phyloP scores from a whole-genome alignment of 2,113 vertebrate genomes.

The Chrysochloris asiatica region DNA sequence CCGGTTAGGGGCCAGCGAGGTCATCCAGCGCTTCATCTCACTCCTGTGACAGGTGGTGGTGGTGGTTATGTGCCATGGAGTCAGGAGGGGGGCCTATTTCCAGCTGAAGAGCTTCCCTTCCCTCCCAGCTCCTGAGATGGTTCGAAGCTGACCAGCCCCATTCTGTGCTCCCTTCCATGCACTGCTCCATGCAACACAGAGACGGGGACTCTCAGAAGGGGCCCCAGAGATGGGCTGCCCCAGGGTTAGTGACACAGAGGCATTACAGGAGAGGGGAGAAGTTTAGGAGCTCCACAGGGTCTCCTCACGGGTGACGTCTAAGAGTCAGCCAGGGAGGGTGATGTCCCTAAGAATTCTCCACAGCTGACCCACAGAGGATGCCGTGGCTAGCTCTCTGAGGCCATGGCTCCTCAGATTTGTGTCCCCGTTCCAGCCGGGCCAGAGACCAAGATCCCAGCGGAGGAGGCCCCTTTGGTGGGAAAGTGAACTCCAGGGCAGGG shows the following conservation, averaged over 20 bases:
- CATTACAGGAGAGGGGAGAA: fast-evolving
- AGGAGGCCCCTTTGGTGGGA: neutral
- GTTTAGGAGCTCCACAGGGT: too few relatives aligned
- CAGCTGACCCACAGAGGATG: fast-evolving
- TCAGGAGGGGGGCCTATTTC: neutral
- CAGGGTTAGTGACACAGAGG: too few relatives aligned
- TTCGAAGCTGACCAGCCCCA: neutral
- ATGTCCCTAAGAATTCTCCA: neutral
- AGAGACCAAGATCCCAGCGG: too few relatives aligned
- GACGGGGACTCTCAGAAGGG: neutral
- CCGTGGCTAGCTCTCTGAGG: fast-evolving
- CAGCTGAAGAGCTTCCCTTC: too few relatives aligned
- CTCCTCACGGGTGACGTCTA: neutral
- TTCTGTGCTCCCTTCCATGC: neutral
- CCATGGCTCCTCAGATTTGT: fast-evolving
- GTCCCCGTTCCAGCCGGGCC: too few relatives aligned
- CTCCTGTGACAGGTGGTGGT: conserved; percentile 89
- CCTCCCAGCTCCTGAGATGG: fast-evolving
- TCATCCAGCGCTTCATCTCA: conserved; percentile 98
- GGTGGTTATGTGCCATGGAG: too few relatives aligned
- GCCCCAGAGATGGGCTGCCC: neutral
- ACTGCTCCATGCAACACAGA: fast-evolving
- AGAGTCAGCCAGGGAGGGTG: neutral
- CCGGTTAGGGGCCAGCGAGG: conserved; percentile 93
- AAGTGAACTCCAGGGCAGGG: too few relatives aligned